Conservation (phyloP, 2,113 vertebrate genomes). For the Corythornis madagascariensis region DNA sequence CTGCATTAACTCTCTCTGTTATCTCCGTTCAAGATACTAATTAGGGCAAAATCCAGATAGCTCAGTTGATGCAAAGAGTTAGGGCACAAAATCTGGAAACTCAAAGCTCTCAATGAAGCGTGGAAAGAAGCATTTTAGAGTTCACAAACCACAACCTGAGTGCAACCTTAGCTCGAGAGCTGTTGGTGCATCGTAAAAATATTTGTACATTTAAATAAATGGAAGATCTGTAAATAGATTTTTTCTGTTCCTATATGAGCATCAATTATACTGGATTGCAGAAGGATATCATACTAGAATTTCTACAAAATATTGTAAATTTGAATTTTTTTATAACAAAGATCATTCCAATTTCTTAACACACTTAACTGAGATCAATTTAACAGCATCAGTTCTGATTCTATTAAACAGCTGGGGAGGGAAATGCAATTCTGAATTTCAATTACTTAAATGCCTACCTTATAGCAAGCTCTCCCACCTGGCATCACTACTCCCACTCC, state of each 20-base stretch:
- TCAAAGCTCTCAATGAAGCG: background rate
- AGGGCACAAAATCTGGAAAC: background rate
- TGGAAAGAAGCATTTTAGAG: background rate
- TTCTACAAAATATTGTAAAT: conserved; percentile 47
- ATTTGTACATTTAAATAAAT: conserved; percentile 4
- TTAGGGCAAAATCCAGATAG: background rate
- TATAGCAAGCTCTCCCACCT: background rate
- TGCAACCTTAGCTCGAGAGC: background rate
- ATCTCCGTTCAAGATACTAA: background rate
- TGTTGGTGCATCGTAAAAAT: background rate
- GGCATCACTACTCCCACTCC: background rate
- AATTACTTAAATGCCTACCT: conserved; percentile 20
- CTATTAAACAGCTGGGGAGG: background rate
- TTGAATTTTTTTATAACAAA: conserved; percentile 27
- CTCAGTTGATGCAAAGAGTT: background rate
- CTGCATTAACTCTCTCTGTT: background rate
- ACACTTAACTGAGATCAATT: conserved; percentile 24
- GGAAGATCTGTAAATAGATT: conserved; percentile 47
- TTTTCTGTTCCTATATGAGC: conserved; percentile 54
- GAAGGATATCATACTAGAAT: conserved; percentile 10
- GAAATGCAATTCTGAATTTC: conserved; percentile 40
- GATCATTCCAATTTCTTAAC: conserved; percentile 29
- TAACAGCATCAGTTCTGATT: conserved; percentile 41
- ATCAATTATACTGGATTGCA: conserved; percentile 31
- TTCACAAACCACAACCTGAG: background rate